A percentile compares a stretch with the other conserved stretches of the same genome.
These are phyloP conservation scores for Tamias sibiricus DNA, from an alignment of 2,113 vertebrate species.

Conservation along the genomic window DNA sequence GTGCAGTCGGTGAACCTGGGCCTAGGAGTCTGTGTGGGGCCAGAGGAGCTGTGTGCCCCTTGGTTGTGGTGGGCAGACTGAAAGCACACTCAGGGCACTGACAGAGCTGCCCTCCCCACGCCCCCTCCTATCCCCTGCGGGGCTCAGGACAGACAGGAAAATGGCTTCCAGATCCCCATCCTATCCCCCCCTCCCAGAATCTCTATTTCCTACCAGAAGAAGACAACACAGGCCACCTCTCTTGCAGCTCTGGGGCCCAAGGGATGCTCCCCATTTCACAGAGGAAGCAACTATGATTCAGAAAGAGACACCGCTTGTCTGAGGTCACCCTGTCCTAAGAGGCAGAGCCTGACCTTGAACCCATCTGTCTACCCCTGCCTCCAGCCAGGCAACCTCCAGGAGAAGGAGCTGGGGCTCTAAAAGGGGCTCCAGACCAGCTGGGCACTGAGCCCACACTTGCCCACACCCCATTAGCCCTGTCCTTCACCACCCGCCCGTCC, in stretches of 20 bases:
- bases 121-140: neutral
- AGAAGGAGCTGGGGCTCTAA: neutral
- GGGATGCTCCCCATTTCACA: neutral
- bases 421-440: neutral
- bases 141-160: neutral
- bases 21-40: neutral
- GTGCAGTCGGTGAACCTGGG: neutral
- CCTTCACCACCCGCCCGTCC: neutral
- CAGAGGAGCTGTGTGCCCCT: neutral
- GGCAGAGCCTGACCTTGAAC: conserved; percentile 10
- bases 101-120: accelerated
- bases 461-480: neutral
- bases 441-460: accelerated
- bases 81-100: neutral
- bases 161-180: neutral
- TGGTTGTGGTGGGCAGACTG: neutral
- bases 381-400: neutral
- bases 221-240: neutral
- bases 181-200: neutral
- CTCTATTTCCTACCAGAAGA: neutral
- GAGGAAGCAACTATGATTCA: neutral
- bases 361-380: neutral
- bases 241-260: neutral
- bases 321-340: neutral
- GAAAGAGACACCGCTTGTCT: neutral